phyloP scores from a whole-genome alignment of 1,140 invertebrate genomes.

The Drosophila paulistorum region DNA sequence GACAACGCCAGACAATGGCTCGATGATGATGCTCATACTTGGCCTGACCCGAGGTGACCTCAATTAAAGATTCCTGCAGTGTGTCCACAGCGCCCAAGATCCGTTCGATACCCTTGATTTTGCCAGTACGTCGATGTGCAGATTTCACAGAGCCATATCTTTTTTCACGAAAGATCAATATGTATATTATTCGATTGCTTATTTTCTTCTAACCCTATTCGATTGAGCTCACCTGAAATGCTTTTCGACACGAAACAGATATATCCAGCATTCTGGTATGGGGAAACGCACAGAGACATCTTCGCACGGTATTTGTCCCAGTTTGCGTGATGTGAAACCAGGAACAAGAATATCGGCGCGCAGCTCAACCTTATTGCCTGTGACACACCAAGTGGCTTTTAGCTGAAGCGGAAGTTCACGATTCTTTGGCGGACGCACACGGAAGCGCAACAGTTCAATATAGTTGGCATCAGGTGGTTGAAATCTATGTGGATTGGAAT shows the following conservation, averaged over 20 bases:
- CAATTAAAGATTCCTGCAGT: slow-evolving; percentile 96
- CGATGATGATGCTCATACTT: slow-evolving; percentile 99
- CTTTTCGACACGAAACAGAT: slow-evolving; percentile 98
- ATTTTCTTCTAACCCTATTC: no score
- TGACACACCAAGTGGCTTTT: slow-evolving; percentile 93
- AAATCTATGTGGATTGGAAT: slow-evolving; percentile 87
- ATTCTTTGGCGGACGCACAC: slow-evolving; percentile 97
- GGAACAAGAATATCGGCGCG: slow-evolving; percentile 97
- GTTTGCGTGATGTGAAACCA: slow-evolving; percentile 96
- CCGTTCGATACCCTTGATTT: slow-evolving; percentile 96
- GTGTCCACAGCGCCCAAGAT: slow-evolving; percentile 96
- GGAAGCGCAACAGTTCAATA: slow-evolving; percentile 98
- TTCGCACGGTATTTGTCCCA: slow-evolving; percentile 98
- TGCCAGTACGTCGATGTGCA: slow-evolving; percentile 93
- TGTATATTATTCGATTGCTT: no score
- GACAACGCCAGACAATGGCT: slow-evolving; percentile 99
- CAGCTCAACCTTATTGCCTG: slow-evolving; percentile 95
- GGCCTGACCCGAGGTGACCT: slow-evolving; percentile 98
- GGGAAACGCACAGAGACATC: slow-evolving; percentile 98
- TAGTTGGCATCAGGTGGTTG: slow-evolving; percentile 99
- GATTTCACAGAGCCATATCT: slow-evolving; percentile 98
- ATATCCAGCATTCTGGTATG: slow-evolving; percentile 99
- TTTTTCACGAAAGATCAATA: slow-evolving; percentile 15
- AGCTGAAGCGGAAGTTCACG: slow-evolving; percentile 98
- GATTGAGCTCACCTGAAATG: slow-evolving; percentile 90